A percentile compares a stretch with the other conserved stretches of the same genome.
Conservation (phyloP, 1,140 invertebrate species). For the Trachymyrmex cornetzi region DNA sequence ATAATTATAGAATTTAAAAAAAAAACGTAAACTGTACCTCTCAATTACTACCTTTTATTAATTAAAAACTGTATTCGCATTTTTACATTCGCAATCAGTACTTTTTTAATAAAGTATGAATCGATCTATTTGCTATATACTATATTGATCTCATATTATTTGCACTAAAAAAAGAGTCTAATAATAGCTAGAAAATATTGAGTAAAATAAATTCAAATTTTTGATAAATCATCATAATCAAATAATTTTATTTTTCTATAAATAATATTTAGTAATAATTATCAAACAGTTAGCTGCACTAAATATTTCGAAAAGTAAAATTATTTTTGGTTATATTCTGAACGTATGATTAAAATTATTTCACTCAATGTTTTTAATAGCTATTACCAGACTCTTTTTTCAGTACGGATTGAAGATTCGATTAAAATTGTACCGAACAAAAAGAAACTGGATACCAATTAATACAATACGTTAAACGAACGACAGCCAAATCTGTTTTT, state of each 20-base stretch:
- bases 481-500: slow-evolving; percentile 37
- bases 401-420: too few species aligned
- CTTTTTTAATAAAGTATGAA: not conserved
- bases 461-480: slow-evolving; percentile 11
- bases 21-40: not conserved
- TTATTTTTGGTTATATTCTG: too few species aligned
- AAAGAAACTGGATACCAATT: not conserved
- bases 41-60: not conserved
- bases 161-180: not conserved
- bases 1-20: not conserved
- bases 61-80: not conserved
- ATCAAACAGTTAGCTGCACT: too few species aligned
- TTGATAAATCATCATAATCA: too few species aligned
- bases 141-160: not conserved
- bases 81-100: not conserved
- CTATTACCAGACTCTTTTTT: too few species aligned
- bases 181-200: too few species aligned
- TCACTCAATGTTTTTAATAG: too few species aligned
- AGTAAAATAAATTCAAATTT: too few species aligned
- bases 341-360: too few species aligned
- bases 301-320: too few species aligned
- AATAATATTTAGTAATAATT: too few species aligned
- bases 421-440: slow-evolving; percentile 14
- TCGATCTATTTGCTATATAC: not conserved
- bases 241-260: too few species aligned